Conservation (phyloP, 1,140 invertebrate species). For the Bombus cullumanus region DNA sequence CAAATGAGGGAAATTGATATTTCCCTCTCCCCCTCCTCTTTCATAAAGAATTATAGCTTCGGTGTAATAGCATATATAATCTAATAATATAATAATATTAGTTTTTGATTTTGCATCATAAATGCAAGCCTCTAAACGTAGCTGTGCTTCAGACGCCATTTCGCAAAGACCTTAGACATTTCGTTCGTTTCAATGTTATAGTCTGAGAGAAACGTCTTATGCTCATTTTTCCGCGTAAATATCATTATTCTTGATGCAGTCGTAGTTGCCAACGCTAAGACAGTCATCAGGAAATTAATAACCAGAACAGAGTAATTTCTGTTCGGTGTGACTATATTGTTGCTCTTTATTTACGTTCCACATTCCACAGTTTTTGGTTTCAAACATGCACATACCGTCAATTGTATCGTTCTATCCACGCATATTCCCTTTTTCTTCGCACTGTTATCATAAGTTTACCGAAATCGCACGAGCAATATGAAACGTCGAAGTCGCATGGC, state of each 20-base stretch:
- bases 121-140: not conserved
- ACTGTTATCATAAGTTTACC: not conserved
- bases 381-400: too few species aligned
- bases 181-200: not conserved
- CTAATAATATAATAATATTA: not conserved
- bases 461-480: too few species aligned
- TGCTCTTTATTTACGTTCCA: not conserved
- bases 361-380: not conserved
- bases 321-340: not conserved
- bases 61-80: not conserved
- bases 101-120: not conserved
- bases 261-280: slow-evolving; percentile 47
- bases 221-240: slow-evolving; percentile 19
- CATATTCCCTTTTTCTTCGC: not conserved
- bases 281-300: slow-evolving; percentile 41
- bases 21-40: too few species aligned
- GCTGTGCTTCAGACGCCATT: not conserved
- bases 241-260: slow-evolving; percentile 34
- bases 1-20: not conserved
- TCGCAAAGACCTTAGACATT: not conserved
- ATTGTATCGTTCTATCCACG: too few species aligned
- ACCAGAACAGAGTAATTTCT: not conserved
- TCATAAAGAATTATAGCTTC: not conserved
- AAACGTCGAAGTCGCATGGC: not conserved
- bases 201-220: not conserved